Evolutionary conservation across 1,140 invertebrate genomes (phyloP).

Genomic region (Lithobius niger): DNA sequence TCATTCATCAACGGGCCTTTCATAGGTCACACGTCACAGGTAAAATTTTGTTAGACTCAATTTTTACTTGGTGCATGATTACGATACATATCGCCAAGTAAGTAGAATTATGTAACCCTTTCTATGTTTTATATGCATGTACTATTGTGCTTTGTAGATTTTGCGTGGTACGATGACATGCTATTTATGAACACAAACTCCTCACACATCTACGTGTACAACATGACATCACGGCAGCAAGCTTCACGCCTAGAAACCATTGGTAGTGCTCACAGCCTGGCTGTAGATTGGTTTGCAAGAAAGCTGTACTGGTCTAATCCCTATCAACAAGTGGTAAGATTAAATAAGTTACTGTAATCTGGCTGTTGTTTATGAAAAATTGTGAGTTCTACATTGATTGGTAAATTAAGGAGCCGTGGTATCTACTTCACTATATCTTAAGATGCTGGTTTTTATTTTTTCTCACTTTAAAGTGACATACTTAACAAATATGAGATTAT

Average conservation of each 20-base stretch:
- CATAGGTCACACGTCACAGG: slow-evolving; percentile 12
- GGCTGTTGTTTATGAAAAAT: no score
- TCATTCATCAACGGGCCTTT: slow-evolving; percentile 24
- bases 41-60: slow-evolving; percentile 3
- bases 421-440: no score
- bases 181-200: slow-evolving; percentile 59
- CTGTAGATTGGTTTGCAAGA: slow-evolving; percentile 75
- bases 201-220: slow-evolving; percentile 52
- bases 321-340: slow-evolving; percentile 46
- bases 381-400: no score
- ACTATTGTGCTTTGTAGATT: slow-evolving; percentile 35
- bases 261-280: slow-evolving; percentile 57
- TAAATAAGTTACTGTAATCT: no score
- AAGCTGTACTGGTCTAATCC: slow-evolving; percentile 82
- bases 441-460: no score
- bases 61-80: neutral
- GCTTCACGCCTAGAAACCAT: slow-evolving; percentile 44
- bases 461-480: no score
- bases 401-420: no score
- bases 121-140: no score
- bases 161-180: slow-evolving; percentile 51
- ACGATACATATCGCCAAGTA: no score
- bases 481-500: no score
- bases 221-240: slow-evolving; percentile 41
- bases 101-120: no score